A percentile compares a stretch with the other conserved stretches of the same genome.
Evolutionary conservation across 2,113 vertebrate species (phyloP).

Genomic region (Arothron firmamentum): DNA sequence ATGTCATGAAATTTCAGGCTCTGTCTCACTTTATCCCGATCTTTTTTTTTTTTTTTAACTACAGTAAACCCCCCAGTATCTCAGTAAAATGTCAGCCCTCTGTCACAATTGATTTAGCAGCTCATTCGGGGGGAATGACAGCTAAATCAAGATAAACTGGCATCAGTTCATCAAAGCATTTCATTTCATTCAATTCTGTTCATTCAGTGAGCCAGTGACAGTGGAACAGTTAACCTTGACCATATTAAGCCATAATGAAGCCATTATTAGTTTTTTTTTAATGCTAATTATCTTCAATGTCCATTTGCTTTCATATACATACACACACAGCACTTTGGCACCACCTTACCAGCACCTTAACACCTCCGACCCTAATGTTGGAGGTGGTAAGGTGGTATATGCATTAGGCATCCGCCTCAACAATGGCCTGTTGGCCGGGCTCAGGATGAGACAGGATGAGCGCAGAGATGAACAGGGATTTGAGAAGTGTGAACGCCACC

Average conservation of each 20-base stretch:
- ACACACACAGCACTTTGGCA: too few species aligned
- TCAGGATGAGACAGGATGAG: too few species aligned
- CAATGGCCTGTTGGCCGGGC: too few species aligned
- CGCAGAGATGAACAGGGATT: too few species aligned
- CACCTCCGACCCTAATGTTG: too few species aligned
- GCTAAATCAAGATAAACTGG: constrained; percentile 75
- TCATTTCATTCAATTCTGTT: constrained; percentile 51
- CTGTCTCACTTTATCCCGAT: constrained; percentile 53
- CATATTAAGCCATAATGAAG: constrained; percentile 1
- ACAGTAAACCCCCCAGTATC: constrained; percentile 59
- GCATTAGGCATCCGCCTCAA: too few species aligned
- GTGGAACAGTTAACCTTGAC: constrained; percentile 23
- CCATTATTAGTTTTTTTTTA: constrained; percentile 2
- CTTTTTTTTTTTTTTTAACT: constrained; percentile 47
- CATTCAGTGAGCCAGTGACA: constrained; percentile 47
- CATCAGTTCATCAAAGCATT: constrained; percentile 50
- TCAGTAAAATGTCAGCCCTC: constrained; percentile 53
- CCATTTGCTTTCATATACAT: too few species aligned
- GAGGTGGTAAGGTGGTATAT: too few species aligned
- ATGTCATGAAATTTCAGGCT: constrained; percentile 54
- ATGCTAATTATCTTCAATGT: not conserved
- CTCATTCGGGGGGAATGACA: constrained; percentile 70
- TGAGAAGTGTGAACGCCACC: too few species aligned
- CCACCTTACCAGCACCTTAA: too few species aligned
- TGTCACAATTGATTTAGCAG: constrained; percentile 76